Evolutionary conservation across 2,888 invertebrate species (phyloP).

Genomic region (Pelosia muscerda): DNA sequence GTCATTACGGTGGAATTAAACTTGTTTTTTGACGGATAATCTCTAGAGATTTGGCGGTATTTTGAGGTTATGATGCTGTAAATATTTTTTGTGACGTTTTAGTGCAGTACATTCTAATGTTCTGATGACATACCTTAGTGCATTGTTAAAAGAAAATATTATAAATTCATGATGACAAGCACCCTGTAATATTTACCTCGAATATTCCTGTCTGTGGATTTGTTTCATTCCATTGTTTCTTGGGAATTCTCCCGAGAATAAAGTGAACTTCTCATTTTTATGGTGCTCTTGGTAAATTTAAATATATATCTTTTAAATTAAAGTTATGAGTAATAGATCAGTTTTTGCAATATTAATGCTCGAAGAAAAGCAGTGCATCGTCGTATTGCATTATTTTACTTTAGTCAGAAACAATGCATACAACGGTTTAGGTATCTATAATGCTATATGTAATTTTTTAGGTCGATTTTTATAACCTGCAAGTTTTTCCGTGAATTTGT

Average conservation of each 20-base stretch:
- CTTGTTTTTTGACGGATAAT: constrained; percentile 35
- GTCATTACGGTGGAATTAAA: constrained; percentile 32
- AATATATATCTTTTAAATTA: neutral
- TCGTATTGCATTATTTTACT: neutral
- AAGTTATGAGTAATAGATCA: neutral
- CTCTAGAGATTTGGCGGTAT: constrained; percentile 23
- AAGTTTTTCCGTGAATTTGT: no score
- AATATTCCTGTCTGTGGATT: neutral
- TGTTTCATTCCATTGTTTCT: constrained; percentile 4
- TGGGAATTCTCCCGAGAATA: neutral
- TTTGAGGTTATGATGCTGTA: constrained; percentile 27
- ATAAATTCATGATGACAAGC: constrained; percentile 2
- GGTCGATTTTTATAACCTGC: no score
- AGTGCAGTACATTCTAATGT: neutral
- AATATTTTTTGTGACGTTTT: constrained; percentile 27
- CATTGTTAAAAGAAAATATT: neutral
- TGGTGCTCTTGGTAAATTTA: neutral
- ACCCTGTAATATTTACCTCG: neutral
- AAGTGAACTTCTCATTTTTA: neutral
- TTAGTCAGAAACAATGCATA: no score
- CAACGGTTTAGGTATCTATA: neutral
- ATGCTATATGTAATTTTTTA: no score
- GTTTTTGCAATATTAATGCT: neutral
- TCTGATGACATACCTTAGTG: neutral
- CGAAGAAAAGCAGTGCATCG: neutral